Conservation (phyloP, 2,888 invertebrate genomes). For the Mythimna albipuncta region DNA sequence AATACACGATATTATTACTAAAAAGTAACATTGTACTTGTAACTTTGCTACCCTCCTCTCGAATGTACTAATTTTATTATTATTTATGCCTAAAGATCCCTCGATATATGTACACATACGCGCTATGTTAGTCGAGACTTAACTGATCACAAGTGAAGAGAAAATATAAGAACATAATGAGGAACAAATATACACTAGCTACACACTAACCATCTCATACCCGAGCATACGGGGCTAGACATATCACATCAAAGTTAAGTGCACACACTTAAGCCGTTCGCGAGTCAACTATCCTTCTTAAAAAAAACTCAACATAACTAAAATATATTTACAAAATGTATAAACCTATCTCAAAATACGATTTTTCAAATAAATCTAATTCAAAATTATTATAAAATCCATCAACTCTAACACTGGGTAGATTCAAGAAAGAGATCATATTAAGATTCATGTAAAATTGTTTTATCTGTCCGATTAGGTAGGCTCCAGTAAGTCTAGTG, state of each 20-base stretch:
- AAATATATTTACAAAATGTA: constrained; percentile 86
- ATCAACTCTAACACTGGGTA: constrained; percentile 89
- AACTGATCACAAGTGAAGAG: constrained; percentile 86
- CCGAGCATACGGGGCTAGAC: constrained; percentile 73
- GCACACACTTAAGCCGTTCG: constrained; percentile 83
- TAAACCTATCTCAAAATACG: constrained; percentile 87
- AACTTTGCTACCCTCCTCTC: constrained; percentile 85
- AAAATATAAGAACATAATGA: constrained; percentile 83
- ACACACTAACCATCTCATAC: constrained; percentile 83
- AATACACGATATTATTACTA: constrained; percentile 86
- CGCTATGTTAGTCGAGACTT: constrained; percentile 88
- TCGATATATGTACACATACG: constrained; percentile 83
- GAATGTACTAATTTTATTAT: constrained; percentile 85
- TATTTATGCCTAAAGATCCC: constrained; percentile 74
- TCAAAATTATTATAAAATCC: constrained; percentile 82
- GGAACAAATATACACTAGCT: constrained; percentile 88
- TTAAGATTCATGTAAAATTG: constrained; percentile 86
- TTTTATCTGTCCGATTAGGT: constrained; percentile 70
- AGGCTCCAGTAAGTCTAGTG: constrained; percentile 73
- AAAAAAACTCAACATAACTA: constrained; percentile 76
- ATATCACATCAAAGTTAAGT: constrained; percentile 85
- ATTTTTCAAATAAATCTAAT: constrained; percentile 80
- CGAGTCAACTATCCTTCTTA: constrained; percentile 75
- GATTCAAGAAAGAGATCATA: constrained; percentile 90
- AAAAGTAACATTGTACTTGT: constrained; percentile 90